A percentile compares a stretch with the other conserved stretches of the same genome.
Evolutionary conservation across 2,888 invertebrate genomes (phyloP).

Genomic region (Drosophila barbarae): DNA sequence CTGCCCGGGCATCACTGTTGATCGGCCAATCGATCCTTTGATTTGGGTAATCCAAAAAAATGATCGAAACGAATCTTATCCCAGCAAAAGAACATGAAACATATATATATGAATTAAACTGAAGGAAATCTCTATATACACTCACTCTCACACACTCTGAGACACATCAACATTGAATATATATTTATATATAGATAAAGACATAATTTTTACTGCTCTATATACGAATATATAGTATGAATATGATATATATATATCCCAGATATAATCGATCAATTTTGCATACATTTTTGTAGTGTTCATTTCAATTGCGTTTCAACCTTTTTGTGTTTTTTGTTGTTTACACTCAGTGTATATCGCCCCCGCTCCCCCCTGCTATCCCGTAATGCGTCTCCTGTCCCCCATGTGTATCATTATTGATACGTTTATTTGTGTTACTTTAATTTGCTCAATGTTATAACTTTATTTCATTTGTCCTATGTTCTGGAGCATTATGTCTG

Average conservation of each 20-base stretch:
- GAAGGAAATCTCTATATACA: constrained; percentile 24
- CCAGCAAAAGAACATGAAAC: constrained; percentile 25
- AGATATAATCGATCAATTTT: constrained; percentile 45
- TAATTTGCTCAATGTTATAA: constrained; percentile 23
- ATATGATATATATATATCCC: constrained; percentile 41
- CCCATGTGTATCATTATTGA: constrained; percentile 7
- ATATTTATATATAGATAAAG: constrained; percentile 34
- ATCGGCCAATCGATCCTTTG: background rate
- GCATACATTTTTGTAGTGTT: constrained; percentile 71
- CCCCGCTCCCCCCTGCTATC: constrained; percentile 1
- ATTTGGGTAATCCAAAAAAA: background rate
- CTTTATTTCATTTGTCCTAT: constrained; percentile 24
- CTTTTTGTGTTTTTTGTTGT: constrained; percentile 37
- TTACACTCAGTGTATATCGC: constrained; percentile 47
- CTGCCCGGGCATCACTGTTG: background rate
- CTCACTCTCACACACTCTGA: constrained; percentile 25
- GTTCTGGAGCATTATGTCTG: constrained; percentile 31
- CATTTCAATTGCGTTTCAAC: constrained; percentile 46
- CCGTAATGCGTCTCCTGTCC: constrained; percentile 12
- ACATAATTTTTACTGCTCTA: constrained; percentile 52
- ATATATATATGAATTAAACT: constrained; percentile 20
- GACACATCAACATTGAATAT: constrained; percentile 37
- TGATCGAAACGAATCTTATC: constrained; percentile 29
- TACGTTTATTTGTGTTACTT: constrained; percentile 7
- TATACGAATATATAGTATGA: constrained; percentile 29